Conservation (phyloP, 2,113 vertebrate species). For the Centrocercus urophasianus region DNA sequence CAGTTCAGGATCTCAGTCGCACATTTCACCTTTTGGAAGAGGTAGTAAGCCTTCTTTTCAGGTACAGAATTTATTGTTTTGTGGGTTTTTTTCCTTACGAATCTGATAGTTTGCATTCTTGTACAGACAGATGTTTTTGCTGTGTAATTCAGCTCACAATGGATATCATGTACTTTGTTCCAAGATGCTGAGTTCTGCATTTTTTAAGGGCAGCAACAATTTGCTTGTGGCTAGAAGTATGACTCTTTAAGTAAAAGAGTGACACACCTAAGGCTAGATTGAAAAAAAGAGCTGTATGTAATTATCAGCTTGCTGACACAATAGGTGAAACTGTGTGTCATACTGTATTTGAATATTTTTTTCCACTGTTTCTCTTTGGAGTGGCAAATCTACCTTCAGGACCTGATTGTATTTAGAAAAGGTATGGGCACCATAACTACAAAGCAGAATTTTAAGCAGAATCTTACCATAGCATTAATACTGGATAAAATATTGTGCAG, state of each 20-base stretch:
- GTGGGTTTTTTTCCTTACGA: neutral
- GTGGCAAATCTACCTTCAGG: slow-evolving; percentile 4
- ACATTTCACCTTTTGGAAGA: neutral
- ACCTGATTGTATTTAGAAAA: neutral
- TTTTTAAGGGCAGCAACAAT: slow-evolving; percentile 64
- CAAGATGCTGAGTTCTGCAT: slow-evolving; percentile 63
- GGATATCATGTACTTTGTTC: slow-evolving; percentile 41
- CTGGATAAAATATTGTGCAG: neutral
- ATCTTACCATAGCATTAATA: neutral
- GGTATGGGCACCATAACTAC: neutral
- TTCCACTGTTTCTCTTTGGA: slow-evolving; percentile 42
- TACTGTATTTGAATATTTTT: slow-evolving; percentile 53
- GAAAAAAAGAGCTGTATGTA: slow-evolving; percentile 52
- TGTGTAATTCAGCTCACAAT: slow-evolving; percentile 24
- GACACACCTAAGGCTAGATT: slow-evolving; percentile 77
- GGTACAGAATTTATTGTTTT: neutral
- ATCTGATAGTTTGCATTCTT: neutral
- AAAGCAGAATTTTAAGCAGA: neutral
- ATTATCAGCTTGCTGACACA: slow-evolving; percentile 73
- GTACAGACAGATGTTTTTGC: neutral
- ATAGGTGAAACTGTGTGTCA: slow-evolving; percentile 76
- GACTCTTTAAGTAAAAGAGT: slow-evolving; percentile 67
- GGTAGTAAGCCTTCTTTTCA: neutral
- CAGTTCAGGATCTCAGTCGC: neutral
- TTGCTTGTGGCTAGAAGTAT: slow-evolving; percentile 71